phyloP scores from a whole-genome alignment of 2,888 invertebrate genomes.

The Nomada fabriciana region DNA sequence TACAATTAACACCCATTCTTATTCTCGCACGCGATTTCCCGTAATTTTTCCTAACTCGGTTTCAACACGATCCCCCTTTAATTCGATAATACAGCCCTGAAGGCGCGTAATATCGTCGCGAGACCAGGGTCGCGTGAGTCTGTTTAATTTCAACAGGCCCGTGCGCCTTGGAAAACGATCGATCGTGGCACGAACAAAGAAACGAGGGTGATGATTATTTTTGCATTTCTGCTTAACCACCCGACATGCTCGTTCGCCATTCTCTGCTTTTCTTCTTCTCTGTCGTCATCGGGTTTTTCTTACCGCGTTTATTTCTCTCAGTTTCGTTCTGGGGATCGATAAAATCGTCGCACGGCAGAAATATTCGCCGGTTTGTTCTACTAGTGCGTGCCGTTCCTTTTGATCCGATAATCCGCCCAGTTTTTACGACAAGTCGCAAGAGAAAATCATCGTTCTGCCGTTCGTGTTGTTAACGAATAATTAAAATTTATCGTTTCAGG shows the following conservation, averaged over 20 bases:
- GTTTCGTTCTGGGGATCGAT: conserved; percentile 28
- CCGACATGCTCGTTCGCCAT: conserved; percentile 33
- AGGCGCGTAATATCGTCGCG: conserved; percentile 67
- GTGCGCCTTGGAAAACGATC: conserved; percentile 14
- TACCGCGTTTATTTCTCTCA: neutral
- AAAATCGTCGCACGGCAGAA: conserved; percentile 37
- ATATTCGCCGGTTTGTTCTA: conserved; percentile 2
- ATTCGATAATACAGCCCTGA: conserved; percentile 71
- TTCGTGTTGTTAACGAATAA: conserved; percentile 26
- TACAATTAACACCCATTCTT: conserved; percentile 60
- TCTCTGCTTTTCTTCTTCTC: conserved; percentile 4
- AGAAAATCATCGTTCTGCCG: conserved; percentile 29
- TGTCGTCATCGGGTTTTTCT: neutral
- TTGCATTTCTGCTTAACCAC: conserved; percentile 61
- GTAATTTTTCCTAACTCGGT: conserved; percentile 41
- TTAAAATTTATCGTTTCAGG: conserved; percentile 46
- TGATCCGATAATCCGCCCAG: conserved; percentile 50
- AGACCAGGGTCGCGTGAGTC: conserved; percentile 74
- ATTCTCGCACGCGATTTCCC: conserved; percentile 60
- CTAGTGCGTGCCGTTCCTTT: neutral
- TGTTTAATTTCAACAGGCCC: conserved; percentile 71
- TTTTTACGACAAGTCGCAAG: conserved; percentile 35
- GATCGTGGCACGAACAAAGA: conserved; percentile 32
- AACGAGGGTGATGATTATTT: conserved; percentile 65
- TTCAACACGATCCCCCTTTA: conserved; percentile 55